These are phyloP conservation scores for Sicus ferrugineus DNA, from an alignment of 2,888 invertebrate genomes.

Conservation along the genomic window DNA sequence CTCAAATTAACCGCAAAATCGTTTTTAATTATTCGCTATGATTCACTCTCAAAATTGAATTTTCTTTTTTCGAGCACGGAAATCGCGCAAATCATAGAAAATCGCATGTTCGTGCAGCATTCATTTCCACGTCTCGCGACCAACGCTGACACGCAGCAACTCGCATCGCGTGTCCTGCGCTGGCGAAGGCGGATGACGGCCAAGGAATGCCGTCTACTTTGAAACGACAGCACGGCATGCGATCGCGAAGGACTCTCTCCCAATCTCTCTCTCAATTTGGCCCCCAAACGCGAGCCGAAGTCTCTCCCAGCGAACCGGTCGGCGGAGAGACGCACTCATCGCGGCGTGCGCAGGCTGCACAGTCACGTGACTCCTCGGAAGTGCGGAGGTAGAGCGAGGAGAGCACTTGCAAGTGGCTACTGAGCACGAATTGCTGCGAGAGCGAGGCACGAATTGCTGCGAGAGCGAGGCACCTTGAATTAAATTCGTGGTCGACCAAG, in stretches of 20 bases:
- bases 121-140: neutral
- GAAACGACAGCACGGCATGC: conserved; percentile 4
- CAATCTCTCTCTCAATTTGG: neutral
- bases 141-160: neutral
- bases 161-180: neutral
- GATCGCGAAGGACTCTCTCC: neutral
- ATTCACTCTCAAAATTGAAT: neutral
- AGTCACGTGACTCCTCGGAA: neutral
- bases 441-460: neutral
- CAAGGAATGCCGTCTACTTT: neutral
- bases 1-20: neutral
- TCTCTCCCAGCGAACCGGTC: no score
- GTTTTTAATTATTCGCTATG: neutral
- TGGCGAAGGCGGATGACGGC: neutral
- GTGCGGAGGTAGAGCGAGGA: neutral
- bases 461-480: no score
- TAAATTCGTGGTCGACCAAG: no score
- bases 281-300: no score
- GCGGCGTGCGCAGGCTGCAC: no score
- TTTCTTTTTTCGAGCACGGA: no score
- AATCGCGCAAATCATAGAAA: conserved; percentile 17
- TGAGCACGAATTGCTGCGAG: no score
- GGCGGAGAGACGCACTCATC: no score
- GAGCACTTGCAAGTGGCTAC: neutral
- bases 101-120: conserved; percentile 25